Conservation (phyloP, 2,888 invertebrate species). For the Hylaea fasciaria region DNA sequence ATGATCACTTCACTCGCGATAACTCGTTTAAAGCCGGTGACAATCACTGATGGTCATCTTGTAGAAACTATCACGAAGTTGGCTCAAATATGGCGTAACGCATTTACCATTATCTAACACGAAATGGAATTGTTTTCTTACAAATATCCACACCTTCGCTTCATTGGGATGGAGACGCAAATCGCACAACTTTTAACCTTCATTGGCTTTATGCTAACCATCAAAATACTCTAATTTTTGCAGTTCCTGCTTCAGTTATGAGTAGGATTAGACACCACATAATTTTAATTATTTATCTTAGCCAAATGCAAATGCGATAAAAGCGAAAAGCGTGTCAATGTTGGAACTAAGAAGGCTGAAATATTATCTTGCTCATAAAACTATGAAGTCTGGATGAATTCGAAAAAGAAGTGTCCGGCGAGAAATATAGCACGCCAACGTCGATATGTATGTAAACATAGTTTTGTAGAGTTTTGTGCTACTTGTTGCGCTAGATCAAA, state of each 20-base stretch:
- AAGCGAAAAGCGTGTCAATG: conserved; percentile 27
- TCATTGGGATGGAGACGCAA: neutral
- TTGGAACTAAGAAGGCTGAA: conserved; percentile 33
- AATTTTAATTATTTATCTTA: conserved; percentile 2
- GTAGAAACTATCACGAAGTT: no score
- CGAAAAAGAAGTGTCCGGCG: conserved; percentile 9
- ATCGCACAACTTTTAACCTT: conserved; percentile 18
- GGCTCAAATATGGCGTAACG: no score
- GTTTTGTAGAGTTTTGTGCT: neutral
- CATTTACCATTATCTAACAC: no score
- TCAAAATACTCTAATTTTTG: conserved; percentile 1
- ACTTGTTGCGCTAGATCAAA: no score
- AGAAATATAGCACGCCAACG: conserved; percentile 20
- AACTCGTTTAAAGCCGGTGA: neutral
- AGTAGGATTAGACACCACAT: neutral
- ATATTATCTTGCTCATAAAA: conserved; percentile 27
- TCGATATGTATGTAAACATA: neutral
- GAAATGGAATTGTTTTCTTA: no score
- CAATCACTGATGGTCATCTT: neutral
- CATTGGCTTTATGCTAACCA: conserved; percentile 6
- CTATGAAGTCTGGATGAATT: neutral
- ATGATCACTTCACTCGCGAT: neutral
- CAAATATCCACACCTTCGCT: neutral
- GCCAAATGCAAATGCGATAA: conserved; percentile 12
- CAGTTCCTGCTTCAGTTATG: neutral